Percentiles rank a stretch among this genome's conserved stretches.
These are phyloP conservation scores for Philotrypesis tridentata DNA, from an alignment of 1,140 invertebrate species.

Conservation along the genomic window DNA sequence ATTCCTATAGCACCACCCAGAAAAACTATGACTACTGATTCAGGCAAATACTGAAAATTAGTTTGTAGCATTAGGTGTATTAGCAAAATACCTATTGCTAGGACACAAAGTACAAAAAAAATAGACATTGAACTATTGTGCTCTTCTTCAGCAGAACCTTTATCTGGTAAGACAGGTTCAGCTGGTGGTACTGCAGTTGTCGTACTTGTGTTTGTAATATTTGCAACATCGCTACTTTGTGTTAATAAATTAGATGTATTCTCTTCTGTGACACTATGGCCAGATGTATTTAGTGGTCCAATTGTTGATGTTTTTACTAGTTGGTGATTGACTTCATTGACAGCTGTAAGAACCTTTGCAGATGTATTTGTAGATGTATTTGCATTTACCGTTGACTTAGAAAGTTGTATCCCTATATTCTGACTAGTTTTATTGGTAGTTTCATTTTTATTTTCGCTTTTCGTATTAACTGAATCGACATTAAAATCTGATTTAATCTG, in stretches of 20 bases:
- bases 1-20: conserved; percentile 94
- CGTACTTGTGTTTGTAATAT: conserved; percentile 65
- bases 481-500: neutral
- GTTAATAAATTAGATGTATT: conserved; percentile 12
- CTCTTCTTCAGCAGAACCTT: conserved; percentile 93
- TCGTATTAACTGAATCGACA: neutral
- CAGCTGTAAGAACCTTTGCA: neutral
- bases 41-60: conserved; percentile 96
- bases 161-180: conserved; percentile 85
- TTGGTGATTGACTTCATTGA: conserved; percentile 22
- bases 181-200: conserved; percentile 75
- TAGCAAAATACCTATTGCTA: conserved; percentile 93
- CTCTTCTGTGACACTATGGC: neutral
- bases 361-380: conserved; percentile 23
- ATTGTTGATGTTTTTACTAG: conserved; percentile 21
- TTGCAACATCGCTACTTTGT: conserved; percentile 48
- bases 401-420: neutral
- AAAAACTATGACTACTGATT: conserved; percentile 98
- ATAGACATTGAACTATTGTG: conserved; percentile 97
- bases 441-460: neutral
- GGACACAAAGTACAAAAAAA: conserved; percentile 95
- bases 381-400: neutral
- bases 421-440: conserved; percentile 18
- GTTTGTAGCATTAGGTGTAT: conserved; percentile 96
- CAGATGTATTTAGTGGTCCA: neutral